These are phyloP conservation scores for Brachirus orientalis DNA, from an alignment of 2,113 vertebrate species.

Conservation along the genomic window DNA sequence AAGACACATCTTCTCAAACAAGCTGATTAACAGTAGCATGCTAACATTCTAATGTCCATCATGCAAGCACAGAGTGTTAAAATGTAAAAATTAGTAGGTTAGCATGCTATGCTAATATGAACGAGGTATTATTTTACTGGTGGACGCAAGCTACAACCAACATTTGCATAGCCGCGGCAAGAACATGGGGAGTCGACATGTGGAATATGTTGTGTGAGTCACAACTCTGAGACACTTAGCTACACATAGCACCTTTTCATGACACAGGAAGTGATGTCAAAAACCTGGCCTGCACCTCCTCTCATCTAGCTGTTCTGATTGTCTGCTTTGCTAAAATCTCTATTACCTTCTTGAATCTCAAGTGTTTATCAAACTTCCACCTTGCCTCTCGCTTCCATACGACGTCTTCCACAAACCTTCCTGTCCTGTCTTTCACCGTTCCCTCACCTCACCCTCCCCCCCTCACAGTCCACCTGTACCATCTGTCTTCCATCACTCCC, in stretches of 20 bases:
- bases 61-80: background rate
- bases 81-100: constrained; percentile 1
- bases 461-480: background rate
- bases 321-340: constrained; percentile 36
- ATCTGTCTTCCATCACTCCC: constrained; percentile 66
- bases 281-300: background rate
- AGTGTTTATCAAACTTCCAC: constrained; percentile 4
- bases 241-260: constrained; percentile 40
- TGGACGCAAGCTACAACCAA: background rate
- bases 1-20: background rate
- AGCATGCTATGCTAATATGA: constrained; percentile 5
- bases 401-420: background rate
- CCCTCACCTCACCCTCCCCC: background rate
- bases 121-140: background rate
- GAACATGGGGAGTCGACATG: too few relatives aligned
- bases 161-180: background rate
- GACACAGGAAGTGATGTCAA: background rate
- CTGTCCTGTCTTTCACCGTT: background rate
- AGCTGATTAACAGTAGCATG: background rate
- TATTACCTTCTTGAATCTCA: background rate
- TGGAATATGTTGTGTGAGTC: background rate
- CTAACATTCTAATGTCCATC: constrained; percentile 7
- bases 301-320: constrained; percentile 30
- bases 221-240: background rate
- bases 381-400: background rate